phyloP scores from a whole-genome alignment of 53 echinoderm and acorn worm genomes.

The Stichopus horrens region DNA sequence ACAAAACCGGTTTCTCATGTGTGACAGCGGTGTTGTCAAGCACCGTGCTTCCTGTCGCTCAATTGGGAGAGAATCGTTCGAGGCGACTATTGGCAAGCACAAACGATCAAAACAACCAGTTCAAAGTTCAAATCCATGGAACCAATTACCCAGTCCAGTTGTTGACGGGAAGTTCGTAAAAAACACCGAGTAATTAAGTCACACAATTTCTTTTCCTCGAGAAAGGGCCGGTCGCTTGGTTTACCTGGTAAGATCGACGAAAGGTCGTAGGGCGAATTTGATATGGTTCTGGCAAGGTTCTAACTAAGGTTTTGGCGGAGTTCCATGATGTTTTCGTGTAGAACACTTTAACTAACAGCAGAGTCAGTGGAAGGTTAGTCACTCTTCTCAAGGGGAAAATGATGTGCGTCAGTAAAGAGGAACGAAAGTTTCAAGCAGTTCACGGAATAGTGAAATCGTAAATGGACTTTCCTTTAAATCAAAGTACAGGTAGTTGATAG shows the following conservation, averaged over 20 bases:
- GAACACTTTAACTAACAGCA: no score
- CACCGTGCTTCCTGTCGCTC: background rate
- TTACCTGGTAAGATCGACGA: background rate
- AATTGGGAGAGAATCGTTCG: background rate
- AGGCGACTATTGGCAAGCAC: background rate
- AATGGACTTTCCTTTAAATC: no score
- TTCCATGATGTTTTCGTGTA: no score
- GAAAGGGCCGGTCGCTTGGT: background rate
- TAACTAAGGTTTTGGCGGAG: no score
- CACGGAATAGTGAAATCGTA: no score
- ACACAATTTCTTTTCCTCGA: background rate
- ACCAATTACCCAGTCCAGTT: background rate
- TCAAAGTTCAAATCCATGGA: background rate
- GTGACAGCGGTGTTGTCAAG: background rate
- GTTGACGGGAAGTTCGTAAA: background rate
- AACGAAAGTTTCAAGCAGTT: no score
- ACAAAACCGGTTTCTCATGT: background rate
- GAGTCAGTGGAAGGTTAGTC: no score
- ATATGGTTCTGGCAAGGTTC: background rate
- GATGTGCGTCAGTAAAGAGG: no score
- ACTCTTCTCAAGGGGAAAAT: no score
- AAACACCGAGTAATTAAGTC: background rate
- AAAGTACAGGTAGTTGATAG: no score
- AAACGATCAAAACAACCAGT: background rate
- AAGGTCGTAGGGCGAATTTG: background rate